These are phyloP conservation scores for Centropus bengalensis DNA, from an alignment of 2,113 vertebrate species.

Conservation along the genomic window DNA sequence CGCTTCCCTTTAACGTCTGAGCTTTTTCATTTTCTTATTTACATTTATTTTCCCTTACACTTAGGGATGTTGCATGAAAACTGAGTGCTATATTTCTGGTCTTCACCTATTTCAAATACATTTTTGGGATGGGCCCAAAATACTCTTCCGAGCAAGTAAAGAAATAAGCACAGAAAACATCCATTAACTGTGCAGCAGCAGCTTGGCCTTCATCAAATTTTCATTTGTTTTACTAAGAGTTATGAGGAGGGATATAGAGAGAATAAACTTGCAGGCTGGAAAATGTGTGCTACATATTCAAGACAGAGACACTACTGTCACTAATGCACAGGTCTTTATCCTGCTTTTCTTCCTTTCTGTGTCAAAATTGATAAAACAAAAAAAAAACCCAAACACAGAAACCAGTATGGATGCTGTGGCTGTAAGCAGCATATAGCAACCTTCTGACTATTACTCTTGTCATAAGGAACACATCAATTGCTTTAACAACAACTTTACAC, in stretches of 20 bases:
- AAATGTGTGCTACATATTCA: background rate
- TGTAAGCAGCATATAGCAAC: background rate
- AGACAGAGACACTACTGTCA: background rate
- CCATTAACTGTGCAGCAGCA: background rate
- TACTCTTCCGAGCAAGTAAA: background rate
- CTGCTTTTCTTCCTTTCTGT: background rate
- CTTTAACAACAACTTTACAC: background rate
- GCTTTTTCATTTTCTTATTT: background rate
- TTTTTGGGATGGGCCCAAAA: background rate
- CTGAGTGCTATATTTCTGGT: background rate
- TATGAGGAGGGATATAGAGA: background rate
- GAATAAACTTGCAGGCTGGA: background rate
- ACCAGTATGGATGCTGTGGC: background rate
- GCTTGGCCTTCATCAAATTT: accelerated
- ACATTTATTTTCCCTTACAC: background rate
- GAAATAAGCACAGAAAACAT: background rate
- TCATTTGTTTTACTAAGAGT: background rate
- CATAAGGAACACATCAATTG: background rate
- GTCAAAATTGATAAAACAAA: background rate
- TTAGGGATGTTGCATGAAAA: background rate
- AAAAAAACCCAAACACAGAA: background rate
- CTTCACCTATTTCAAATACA: background rate
- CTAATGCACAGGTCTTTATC: background rate
- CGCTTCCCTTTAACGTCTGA: background rate
- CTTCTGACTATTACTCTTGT: background rate